Percentiles rank a stretch among this genome's conserved stretches.
These are phyloP conservation scores for Sitobion miscanthi DNA, from an alignment of 1,140 invertebrate genomes.

Conservation along the genomic window DNA sequence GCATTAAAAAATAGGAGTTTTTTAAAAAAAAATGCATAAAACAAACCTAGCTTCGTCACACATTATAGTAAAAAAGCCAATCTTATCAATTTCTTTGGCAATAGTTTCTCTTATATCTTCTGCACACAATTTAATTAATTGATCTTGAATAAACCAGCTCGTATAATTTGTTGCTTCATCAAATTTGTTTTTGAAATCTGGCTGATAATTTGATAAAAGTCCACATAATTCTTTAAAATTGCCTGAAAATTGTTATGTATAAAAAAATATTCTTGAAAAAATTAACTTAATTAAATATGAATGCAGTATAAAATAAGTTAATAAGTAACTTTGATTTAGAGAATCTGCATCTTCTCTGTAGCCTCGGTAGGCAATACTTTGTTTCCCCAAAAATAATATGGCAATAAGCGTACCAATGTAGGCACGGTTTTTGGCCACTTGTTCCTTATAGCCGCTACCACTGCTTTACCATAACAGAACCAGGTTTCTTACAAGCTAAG, in stretches of 20 bases:
- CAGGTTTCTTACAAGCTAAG: neutral
- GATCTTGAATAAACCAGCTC: neutral
- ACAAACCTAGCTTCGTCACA: neutral
- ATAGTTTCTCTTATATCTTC: neutral
- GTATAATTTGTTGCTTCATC: neutral
- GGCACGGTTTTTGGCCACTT: neutral
- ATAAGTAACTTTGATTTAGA: neutral
- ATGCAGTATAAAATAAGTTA: neutral
- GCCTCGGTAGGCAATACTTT: neutral
- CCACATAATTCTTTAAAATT: neutral
- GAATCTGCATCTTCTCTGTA: neutral
- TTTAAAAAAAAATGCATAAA: neutral
- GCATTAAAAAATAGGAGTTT: neutral
- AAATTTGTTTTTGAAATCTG: neutral
- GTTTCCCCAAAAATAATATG: conserved; percentile 1
- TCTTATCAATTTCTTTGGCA: neutral
- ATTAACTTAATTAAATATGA: neutral
- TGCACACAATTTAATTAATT: neutral
- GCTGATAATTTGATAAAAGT: neutral
- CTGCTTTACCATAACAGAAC: conserved; percentile 8
- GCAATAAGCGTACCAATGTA: neutral
- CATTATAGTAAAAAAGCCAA: neutral
- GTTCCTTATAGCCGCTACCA: neutral
- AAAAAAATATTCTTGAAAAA: neutral
- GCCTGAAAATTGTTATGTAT: neutral